Evolutionary conservation across 1,140 invertebrate species (phyloP).

Genomic region (Calosoma granatense): DNA sequence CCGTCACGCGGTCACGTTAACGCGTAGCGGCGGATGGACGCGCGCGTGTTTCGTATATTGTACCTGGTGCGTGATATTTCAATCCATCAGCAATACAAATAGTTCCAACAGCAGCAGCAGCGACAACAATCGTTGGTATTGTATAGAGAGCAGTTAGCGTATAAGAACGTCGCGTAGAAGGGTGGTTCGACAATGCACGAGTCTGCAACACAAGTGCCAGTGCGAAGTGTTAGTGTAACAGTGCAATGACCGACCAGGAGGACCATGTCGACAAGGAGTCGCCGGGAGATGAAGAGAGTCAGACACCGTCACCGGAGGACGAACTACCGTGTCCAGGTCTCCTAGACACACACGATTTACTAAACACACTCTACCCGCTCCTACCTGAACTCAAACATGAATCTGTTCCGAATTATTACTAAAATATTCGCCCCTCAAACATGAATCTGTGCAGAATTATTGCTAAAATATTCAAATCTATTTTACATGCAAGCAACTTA

Average conservation of each 20-base stretch:
- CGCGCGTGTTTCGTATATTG: no score
- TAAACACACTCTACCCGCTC: no score
- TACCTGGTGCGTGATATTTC: background rate
- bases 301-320: background rate
- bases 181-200: background rate
- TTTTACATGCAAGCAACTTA: no score
- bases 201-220: background rate
- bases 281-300: background rate
- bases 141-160: background rate
- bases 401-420: no score
- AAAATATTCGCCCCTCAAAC: no score
- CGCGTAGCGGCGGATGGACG: background rate
- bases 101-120: background rate
- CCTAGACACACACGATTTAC: no score
- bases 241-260: slow-evolving; percentile 5
- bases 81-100: background rate
- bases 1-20: background rate
- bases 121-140: background rate
- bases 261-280: background rate
- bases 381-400: no score
- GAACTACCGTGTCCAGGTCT: no score
- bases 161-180: background rate
- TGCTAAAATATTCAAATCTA: no score
- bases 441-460: no score
- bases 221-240: background rate